Conservation (phyloP, 2,113 vertebrate genomes). For the Campylomormyrus tamandua region DNA sequence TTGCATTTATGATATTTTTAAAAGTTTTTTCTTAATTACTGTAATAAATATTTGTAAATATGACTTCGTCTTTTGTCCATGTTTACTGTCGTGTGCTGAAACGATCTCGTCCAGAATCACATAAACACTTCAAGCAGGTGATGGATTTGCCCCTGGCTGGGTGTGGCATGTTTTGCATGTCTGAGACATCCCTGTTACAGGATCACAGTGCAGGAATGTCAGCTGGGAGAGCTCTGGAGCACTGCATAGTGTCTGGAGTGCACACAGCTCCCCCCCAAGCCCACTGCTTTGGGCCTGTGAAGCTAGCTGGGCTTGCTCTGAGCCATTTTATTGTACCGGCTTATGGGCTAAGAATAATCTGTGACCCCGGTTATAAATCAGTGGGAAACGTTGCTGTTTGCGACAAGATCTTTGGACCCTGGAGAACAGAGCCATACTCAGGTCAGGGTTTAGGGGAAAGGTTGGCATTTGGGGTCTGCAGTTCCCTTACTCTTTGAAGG, state of each 20-base stretch:
- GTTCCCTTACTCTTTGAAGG: not conserved
- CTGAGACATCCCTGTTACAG: not conserved
- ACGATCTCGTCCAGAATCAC: not conserved
- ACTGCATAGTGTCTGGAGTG: not conserved
- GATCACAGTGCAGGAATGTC: not conserved
- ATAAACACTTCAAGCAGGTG: not conserved
- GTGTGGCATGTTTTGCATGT: not conserved
- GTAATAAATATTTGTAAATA: slow-evolving; percentile 57
- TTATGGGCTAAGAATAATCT: slow-evolving; percentile 26
- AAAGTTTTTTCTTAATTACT: slow-evolving; percentile 45
- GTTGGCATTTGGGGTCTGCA: not conserved
- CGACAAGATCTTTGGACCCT: not conserved
- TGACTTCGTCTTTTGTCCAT: slow-evolving; percentile 31
- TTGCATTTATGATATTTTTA: slow-evolving; percentile 41
- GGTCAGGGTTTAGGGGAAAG: not conserved
- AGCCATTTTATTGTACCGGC: not conserved
- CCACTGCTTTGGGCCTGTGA: not conserved
- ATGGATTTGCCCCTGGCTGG: not conserved
- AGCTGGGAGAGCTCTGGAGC: not conserved
- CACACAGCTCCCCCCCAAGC: not conserved
- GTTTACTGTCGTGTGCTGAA: not conserved
- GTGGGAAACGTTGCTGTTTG: not conserved
- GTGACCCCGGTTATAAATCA: slow-evolving; percentile 21
- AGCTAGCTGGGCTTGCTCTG: not conserved
- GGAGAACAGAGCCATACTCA: not conserved